A percentile compares a stretch with the other conserved stretches of the same genome.
Conservation (phyloP, 37 sponge, comb jelly and placozoan species). For the Petrosia ficiformis region DNA sequence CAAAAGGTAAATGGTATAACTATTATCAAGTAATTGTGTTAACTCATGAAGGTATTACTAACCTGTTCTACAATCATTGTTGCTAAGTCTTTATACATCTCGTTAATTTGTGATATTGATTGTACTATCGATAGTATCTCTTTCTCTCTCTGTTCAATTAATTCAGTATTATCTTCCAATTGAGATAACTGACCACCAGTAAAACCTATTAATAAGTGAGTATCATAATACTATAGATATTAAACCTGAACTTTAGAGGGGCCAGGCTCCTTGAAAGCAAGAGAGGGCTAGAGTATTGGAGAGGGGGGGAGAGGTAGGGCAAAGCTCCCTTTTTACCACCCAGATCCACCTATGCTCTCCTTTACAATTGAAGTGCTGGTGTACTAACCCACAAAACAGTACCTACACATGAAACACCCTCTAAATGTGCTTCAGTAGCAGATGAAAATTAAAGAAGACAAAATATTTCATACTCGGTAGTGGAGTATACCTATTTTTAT, state of each 20-base stretch:
- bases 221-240: too few species aligned
- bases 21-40: too few species aligned
- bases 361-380: too few species aligned
- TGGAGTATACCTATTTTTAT: too few species aligned
- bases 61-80: conserved; percentile 94
- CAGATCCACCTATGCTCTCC: not conserved
- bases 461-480: too few species aligned
- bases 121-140: conserved; percentile 84
- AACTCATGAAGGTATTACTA: not conserved
- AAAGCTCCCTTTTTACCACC: not conserved
- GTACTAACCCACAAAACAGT: too few species aligned
- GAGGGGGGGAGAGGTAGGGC: not conserved
- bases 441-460: too few species aligned
- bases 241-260: too few species aligned
- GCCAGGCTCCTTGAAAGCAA: not conserved
- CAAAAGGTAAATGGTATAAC: too few species aligned
- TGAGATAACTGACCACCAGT: conserved; percentile 71
- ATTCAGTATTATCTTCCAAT: conserved; percentile 72
- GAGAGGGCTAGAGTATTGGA: not conserved
- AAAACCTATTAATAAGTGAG: too few species aligned
- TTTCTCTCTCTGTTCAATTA: conserved; percentile 85
- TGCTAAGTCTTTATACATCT: conserved; percentile 91
- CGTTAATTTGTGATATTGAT: conserved; percentile 90
- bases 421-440: too few species aligned
- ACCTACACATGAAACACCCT: too few species aligned